phyloP scores from a whole-genome alignment of 1,140 invertebrate genomes.

The Eciton burchellii region DNA sequence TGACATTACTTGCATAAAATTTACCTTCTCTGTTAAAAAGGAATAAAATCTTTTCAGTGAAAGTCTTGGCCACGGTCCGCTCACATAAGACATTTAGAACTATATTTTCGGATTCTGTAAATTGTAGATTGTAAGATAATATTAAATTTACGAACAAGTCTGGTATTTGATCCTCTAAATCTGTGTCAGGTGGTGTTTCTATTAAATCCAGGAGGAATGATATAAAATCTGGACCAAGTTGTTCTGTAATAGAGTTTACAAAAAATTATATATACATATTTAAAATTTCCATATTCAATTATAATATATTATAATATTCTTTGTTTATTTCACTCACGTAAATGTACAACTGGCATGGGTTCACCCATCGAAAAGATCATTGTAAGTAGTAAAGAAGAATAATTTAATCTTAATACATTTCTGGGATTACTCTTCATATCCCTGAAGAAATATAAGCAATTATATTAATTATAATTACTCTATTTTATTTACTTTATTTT shows the following conservation, averaged over 20 bases:
- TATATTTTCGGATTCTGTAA: constrained; percentile 89
- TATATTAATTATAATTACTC: constrained; percentile 22
- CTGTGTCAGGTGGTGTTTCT: constrained; percentile 91
- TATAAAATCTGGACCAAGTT: constrained; percentile 92
- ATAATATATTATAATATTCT: constrained; percentile 10
- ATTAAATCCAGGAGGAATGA: constrained; percentile 92
- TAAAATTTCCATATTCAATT: constrained; percentile 25
- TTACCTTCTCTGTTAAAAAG: constrained; percentile 96
- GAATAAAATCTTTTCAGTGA: constrained; percentile 95
- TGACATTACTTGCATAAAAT: constrained; percentile 31
- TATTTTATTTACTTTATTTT: not conserved
- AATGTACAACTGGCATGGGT: constrained; percentile 93
- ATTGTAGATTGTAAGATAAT: constrained; percentile 95
- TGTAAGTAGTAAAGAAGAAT: constrained; percentile 92
- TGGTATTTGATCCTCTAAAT: constrained; percentile 92
- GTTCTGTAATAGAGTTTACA: constrained; percentile 87
- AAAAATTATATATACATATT: not conserved
- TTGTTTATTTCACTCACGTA: constrained; percentile 86
- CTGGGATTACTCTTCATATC: constrained; percentile 91
- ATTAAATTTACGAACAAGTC: constrained; percentile 94
- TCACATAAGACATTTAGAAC: constrained; percentile 91
- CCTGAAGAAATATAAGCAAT: constrained; percentile 79
- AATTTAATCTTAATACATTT: constrained; percentile 89
- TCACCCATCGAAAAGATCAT: constrained; percentile 96
- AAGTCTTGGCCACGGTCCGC: constrained; percentile 91